phyloP scores from a whole-genome alignment of 1,140 invertebrate species.

The Gryllus bimaculatus region DNA sequence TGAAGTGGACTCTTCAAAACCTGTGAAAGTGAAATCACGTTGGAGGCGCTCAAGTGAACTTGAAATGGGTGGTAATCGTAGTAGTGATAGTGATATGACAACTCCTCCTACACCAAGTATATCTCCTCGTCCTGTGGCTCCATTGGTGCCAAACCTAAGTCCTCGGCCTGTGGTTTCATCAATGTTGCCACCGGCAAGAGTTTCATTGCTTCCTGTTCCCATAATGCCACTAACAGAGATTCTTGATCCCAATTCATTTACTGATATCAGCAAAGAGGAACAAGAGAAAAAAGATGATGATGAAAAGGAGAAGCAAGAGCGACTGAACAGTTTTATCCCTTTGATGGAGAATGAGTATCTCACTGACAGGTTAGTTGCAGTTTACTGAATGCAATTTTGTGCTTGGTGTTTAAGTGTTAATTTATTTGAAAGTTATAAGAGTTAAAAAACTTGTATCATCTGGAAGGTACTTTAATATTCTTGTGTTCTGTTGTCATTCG shows the following conservation, averaged over 20 bases:
- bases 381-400: neutral
- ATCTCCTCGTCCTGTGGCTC: conserved; percentile 20
- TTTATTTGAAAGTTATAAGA: too few species aligned
- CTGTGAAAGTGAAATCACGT: conserved; percentile 75
- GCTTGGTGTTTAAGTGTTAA: neutral
- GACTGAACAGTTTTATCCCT: conserved; percentile 37
- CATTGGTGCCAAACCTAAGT: conserved; percentile 28
- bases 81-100: conserved; percentile 18
- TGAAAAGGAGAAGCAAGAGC: conserved; percentile 29
- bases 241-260: neutral
- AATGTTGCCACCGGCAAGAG: conserved; percentile 27
- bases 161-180: conserved; percentile 34
- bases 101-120: conserved; percentile 22
- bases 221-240: neutral
- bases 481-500: too few species aligned
- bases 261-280: conserved; percentile 8
- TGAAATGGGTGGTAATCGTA: conserved; percentile 50
- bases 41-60: conserved; percentile 75
- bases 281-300: conserved; percentile 21
- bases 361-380: conserved; percentile 29
- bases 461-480: too few species aligned
- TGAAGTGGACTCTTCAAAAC: conserved; percentile 36
- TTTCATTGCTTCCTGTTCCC: conserved; percentile 8
- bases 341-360: conserved; percentile 46
- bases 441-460: too few species aligned